Evolutionary conservation across 2,113 vertebrate genomes (phyloP), one percentile per base, ranked within the genome.

Genomic region (Solea senegalensis): DNA sequence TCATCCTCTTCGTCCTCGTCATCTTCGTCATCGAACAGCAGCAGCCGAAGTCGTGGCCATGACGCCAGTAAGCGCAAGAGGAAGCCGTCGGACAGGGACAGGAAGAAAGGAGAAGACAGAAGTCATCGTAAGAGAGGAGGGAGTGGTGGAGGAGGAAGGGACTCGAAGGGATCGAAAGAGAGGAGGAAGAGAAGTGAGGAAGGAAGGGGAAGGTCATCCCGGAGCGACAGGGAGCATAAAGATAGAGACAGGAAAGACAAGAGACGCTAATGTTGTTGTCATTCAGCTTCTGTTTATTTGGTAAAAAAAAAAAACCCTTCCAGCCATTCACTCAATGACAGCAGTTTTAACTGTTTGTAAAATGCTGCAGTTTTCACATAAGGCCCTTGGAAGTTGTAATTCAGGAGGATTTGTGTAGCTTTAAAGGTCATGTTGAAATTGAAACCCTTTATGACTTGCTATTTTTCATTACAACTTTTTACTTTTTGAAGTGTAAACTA

Each of bases 161-260:
- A 89, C 72, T 68, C 94, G 2, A 98, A 96, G 92, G 94, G 92
- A 76, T 94, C 96, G 34, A 97, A 96, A 92, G 96, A 97, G 91
- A 96, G 95, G 88, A 95, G 95, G 68, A 98, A 96, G 90, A 95
- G 92, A 77, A 93, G 93, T 80, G 95, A 96, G 55, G 97, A 98
- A 85, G 96, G 95, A 86, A 94, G 94, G 91, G 91, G 95, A 80
- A 80, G 86, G 74, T 85, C 87, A 0, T 95, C 96, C 53, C 95
- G 96, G 67, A 94, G 92, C 78, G 95, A 98, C 88, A 95, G 96
- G 94, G 97, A 98, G 84, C 96, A 95, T 90, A 98, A 97, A 94
- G 95, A 96, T 91, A 89, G 86, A 86, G 97, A 98, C 91, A 96
- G 96, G 91, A 98, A 98, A 93, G 97, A 98, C 90, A 98, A 96